Evolutionary conservation across 2,113 vertebrate genomes (phyloP).

Genomic region (Pseudorhombus dupliciocellatus): DNA sequence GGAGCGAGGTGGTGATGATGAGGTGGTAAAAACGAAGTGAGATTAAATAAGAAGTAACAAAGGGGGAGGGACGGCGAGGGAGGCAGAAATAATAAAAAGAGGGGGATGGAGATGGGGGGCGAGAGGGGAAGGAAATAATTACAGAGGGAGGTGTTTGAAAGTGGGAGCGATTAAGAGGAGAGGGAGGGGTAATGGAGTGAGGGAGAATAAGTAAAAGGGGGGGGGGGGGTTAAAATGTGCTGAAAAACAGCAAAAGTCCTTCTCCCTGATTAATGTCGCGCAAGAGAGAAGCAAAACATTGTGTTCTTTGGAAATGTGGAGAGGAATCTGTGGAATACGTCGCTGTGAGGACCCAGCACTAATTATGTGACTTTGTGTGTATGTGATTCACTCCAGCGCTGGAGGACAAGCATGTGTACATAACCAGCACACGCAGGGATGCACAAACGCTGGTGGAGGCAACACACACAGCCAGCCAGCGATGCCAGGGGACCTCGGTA

Average conservation of each 20-base stretch:
- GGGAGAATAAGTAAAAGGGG: conserved; percentile 30
- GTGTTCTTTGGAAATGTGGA: conserved; percentile 58
- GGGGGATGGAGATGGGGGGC: conserved; percentile 25
- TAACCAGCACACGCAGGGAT: conserved; percentile 54
- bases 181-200: conserved; percentile 50
- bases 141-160: conserved; percentile 68
- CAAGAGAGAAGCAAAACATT: conserved; percentile 58
- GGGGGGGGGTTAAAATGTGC: conserved; percentile 24
- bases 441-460: conserved; percentile 47
- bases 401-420: conserved; percentile 67
- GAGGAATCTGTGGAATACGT: conserved; percentile 62
- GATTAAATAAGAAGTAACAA: conserved; percentile 77
- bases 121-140: conserved; percentile 65
- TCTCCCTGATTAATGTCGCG: conserved; percentile 51
- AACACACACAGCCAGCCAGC: conserved; percentile 35
- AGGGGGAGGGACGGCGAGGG: conserved; percentile 51
- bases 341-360: conserved; percentile 51
- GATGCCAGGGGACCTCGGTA: conserved; percentile 62
- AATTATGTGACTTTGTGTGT: conserved; percentile 59
- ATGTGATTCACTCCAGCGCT: conserved; percentile 62
- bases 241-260: conserved; percentile 55
- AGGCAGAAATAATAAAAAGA: conserved; percentile 57
- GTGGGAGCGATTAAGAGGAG: conserved; percentile 60
- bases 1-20: not conserved
- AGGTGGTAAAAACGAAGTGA: conserved; percentile 54